These are phyloP conservation scores for Haplochromis vanheusdeni DNA, from an alignment of 2,113 vertebrate species.

Conservation along the genomic window DNA sequence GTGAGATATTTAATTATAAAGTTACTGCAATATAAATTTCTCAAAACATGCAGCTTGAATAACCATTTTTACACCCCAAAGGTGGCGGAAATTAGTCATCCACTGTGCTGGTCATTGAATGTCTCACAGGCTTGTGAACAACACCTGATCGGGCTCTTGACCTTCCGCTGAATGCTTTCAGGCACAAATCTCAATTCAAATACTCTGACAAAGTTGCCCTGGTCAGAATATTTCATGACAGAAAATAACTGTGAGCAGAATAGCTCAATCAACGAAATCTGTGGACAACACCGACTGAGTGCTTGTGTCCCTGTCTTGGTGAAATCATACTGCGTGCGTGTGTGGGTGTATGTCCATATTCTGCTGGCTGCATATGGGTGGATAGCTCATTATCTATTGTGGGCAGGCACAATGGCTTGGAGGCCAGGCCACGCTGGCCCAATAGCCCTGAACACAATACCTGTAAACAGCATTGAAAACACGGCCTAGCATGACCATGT, in stretches of 20 bases:
- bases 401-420: conserved; percentile 76
- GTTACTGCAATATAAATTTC: not conserved
- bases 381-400: conserved; percentile 94
- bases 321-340: not conserved
- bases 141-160: conserved; percentile 65
- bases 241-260: not conserved
- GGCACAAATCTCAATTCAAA: conserved; percentile 75
- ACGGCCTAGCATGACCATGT: conserved; percentile 73
- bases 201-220: conserved; percentile 62
- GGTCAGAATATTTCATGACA: conserved; percentile 19
- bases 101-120: conserved; percentile 13
- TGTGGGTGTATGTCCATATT: conserved; percentile 55
- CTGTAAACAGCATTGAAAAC: conserved; percentile 83
- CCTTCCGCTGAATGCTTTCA: conserved; percentile 60
- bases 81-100: not conserved
- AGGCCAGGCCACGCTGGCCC: conserved; percentile 66
- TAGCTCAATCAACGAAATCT: conserved; percentile 69
- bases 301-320: conserved; percentile 56
- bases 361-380: conserved; percentile 77
- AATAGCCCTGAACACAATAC: conserved; percentile 73
- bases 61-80: not conserved
- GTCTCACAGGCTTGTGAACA: conserved; percentile 16
- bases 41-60: not conserved
- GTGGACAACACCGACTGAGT: not conserved
- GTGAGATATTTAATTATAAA: not conserved